Evolutionary conservation across 35 echinoderm and acorn worm species (phyloP).

Genomic region (Heliocidaris erythrogramma): DNA sequence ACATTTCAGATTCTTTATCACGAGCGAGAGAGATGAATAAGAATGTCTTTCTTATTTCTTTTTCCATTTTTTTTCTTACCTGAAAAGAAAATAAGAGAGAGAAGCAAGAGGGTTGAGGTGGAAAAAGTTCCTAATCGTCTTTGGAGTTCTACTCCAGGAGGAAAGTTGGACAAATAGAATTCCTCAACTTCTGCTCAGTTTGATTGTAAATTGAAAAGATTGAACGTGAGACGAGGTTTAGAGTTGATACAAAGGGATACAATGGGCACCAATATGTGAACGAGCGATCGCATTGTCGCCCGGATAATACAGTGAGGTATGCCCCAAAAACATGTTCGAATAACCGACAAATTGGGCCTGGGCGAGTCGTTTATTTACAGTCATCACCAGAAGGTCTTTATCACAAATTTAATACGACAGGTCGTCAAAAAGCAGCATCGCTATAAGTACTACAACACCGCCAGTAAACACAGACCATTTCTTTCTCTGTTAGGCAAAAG

Average conservation of each 20-base stretch:
- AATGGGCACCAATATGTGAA: not conserved
- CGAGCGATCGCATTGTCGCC: not conserved
- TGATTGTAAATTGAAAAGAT: not conserved
- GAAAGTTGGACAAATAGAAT: not conserved
- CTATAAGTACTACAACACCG: too few relatives aligned
- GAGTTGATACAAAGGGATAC: not conserved
- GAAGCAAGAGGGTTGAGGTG: not conserved
- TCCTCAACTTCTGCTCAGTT: not conserved
- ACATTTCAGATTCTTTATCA: not conserved
- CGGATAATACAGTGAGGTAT: not conserved
- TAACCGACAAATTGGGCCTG: slow-evolving; percentile 1
- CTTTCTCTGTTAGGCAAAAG: not conserved
- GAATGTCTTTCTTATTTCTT: not conserved
- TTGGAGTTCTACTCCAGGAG: not conserved
- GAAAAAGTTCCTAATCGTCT: not conserved
- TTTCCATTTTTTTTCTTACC: not conserved
- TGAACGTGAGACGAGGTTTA: not conserved
- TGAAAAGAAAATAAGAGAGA: not conserved
- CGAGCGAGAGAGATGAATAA: not conserved
- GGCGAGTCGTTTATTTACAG: not conserved
- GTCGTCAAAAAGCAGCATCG: not conserved
- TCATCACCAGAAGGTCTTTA: not conserved
- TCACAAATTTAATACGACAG: not conserved
- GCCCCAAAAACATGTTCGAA: slow-evolving; percentile 8
- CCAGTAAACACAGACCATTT: not conserved